These are phyloP conservation scores for Lampropteryx suffumata DNA, from an alignment of 2,888 invertebrate species.

Conservation along the genomic window DNA sequence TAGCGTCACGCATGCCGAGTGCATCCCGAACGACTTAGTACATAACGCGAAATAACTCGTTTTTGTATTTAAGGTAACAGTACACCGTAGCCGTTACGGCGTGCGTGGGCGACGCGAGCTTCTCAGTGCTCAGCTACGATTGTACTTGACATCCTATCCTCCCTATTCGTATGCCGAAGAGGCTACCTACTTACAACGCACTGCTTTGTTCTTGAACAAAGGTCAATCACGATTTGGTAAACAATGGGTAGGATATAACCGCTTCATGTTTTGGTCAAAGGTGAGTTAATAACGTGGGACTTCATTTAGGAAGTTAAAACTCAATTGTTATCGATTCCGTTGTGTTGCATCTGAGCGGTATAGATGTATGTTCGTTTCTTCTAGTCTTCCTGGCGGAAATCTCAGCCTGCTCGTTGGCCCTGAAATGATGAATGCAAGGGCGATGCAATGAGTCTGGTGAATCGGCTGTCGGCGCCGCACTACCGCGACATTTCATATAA, in stretches of 20 bases:
- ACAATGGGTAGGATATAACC: slow-evolving; percentile 38
- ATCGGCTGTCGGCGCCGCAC: slow-evolving; percentile 5
- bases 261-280: slow-evolving; percentile 34
- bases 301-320: slow-evolving; percentile 30
- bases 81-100: slow-evolving; percentile 67
- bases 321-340: slow-evolving; percentile 20
- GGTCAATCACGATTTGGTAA: slow-evolving; percentile 47
- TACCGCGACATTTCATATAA: slow-evolving; percentile 50
- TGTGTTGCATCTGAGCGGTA: not conserved
- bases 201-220: slow-evolving; percentile 49
- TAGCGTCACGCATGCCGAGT: slow-evolving; percentile 37
- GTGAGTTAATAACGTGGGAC: slow-evolving; percentile 41
- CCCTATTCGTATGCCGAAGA: slow-evolving; percentile 43
- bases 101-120: slow-evolving; percentile 64
- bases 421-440: slow-evolving; percentile 33
- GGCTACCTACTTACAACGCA: slow-evolving; percentile 34
- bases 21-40: slow-evolving; percentile 54
- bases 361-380: not conserved
- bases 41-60: slow-evolving; percentile 70
- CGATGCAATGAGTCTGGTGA: slow-evolving; percentile 31
- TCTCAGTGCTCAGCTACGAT: slow-evolving; percentile 46
- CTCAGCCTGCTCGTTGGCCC: slow-evolving; percentile 31
- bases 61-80: slow-evolving; percentile 66
- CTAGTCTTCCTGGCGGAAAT: slow-evolving; percentile 13
- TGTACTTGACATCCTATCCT: slow-evolving; percentile 43